Conservation (phyloP, 2,113 vertebrate species). For the Tragelaphus strepsiceros region DNA sequence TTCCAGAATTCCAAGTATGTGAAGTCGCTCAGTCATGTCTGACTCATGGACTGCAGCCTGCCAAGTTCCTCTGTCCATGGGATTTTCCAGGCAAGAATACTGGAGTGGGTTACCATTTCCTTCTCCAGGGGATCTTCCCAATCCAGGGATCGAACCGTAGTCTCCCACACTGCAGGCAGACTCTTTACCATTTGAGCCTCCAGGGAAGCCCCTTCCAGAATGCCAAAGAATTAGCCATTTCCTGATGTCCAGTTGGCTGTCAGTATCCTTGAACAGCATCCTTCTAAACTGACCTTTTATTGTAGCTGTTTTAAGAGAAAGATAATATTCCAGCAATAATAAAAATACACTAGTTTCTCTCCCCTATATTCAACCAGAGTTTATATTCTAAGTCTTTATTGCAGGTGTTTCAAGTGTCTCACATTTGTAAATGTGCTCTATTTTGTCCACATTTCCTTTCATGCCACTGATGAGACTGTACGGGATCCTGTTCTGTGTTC, state of each 20-base stretch:
- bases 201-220: not conserved
- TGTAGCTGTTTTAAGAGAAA: not conserved
- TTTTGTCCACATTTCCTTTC: not conserved
- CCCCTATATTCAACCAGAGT: not conserved
- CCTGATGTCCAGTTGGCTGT: fast-evolving
- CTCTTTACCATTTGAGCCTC: not conserved
- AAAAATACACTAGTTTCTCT: not conserved
- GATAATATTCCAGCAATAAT: not conserved
- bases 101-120: not conserved
- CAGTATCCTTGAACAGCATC: not conserved
- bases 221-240: not conserved
- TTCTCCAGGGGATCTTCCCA: not conserved
- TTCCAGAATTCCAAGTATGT: not conserved
- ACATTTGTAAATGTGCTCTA: not conserved
- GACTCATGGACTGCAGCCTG: not conserved
- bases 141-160: not conserved
- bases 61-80: not conserved
- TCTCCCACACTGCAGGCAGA: not conserved
- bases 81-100: not conserved
- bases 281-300: not conserved
- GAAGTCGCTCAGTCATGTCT: not conserved
- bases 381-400: not conserved
- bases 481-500: not conserved
- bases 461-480: not conserved
- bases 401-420: not conserved